phyloP scores from a whole-genome alignment of 2,113 vertebrate genomes.

The Gambusia affinis region DNA sequence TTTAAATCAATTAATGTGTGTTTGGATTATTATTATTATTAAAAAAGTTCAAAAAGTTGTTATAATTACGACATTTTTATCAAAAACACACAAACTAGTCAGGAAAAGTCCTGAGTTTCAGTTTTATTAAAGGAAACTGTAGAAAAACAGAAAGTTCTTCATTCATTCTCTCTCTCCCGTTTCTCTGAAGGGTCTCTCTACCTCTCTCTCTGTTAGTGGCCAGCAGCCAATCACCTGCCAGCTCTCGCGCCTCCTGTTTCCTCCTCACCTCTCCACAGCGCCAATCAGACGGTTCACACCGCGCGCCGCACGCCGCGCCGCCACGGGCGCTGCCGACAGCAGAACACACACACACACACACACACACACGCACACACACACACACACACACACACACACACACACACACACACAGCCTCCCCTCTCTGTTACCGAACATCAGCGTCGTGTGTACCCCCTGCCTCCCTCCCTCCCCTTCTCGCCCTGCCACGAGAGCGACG shows the following conservation, averaged over 20 bases:
- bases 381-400: conserved; percentile 6
- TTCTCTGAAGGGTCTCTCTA: conserved; percentile 1
- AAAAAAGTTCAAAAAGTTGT: too few relatives aligned
- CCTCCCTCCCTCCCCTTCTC: conserved; percentile 6
- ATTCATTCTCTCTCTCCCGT: conserved; percentile 58
- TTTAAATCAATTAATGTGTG: too few relatives aligned
- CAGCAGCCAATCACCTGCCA: conserved; percentile 81
- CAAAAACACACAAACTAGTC: too few relatives aligned
- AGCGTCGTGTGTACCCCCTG: conserved; percentile 25
- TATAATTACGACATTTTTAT: too few relatives aligned
- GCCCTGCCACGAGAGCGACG: conserved; percentile 48
- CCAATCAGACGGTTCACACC: conserved; percentile 62
- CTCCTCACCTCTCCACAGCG: conserved; percentile 80
- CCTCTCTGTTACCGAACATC: conserved; percentile 44
- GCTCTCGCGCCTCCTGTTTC: conserved; percentile 78
- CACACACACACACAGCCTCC: conserved; percentile 10
- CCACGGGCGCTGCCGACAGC: conserved; percentile 51
- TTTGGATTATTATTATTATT: too few relatives aligned
- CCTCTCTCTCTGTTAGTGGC: conserved; percentile 47
- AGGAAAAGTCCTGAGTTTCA: background rate
- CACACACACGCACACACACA: background rate
- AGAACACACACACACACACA: conserved; percentile 21
- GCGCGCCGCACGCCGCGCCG: conserved; percentile 36
- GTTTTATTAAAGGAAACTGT: background rate
- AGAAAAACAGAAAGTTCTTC: background rate